A percentile compares a stretch with the other conserved stretches of the same genome.
Evolutionary conservation across 2,888 invertebrate genomes (phyloP).

Genomic region (Platypus cylindrus): DNA sequence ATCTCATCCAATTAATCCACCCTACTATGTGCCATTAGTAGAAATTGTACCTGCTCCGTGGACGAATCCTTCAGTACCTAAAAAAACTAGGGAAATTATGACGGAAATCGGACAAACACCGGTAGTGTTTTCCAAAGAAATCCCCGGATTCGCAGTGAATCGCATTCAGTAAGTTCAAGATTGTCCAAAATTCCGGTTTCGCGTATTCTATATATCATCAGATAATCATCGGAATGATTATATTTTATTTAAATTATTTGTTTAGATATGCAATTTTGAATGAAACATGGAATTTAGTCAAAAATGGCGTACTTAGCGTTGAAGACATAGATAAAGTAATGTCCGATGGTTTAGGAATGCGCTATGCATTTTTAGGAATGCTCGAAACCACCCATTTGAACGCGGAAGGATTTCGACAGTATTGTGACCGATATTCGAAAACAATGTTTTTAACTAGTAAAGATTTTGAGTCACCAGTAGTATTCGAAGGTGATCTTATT

Average conservation of each 20-base stretch:
- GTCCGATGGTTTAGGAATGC: conserved; percentile 85
- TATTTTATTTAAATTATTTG: conserved; percentile 3
- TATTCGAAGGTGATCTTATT: conserved; percentile 56
- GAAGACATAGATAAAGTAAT: conserved; percentile 88
- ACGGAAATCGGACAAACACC: conserved; percentile 84
- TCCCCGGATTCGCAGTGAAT: conserved; percentile 87
- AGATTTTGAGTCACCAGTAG: conserved; percentile 63
- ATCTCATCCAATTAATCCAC: conserved; percentile 93
- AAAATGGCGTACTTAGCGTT: conserved; percentile 71
- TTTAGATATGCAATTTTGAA: conserved; percentile 79
- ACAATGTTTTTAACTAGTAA: conserved; percentile 51
- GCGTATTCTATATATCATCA: background rate
- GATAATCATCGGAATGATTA: background rate
- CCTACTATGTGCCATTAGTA: conserved; percentile 88
- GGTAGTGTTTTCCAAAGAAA: conserved; percentile 71
- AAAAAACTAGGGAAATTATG: conserved; percentile 65
- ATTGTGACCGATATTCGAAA: conserved; percentile 47
- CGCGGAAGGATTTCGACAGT: conserved; percentile 68
- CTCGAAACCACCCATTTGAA: conserved; percentile 90
- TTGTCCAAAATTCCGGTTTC: background rate
- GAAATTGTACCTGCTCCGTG: conserved; percentile 92
- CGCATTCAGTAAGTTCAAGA: conserved; percentile 63
- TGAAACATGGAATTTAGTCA: conserved; percentile 82
- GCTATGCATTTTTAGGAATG: conserved; percentile 92
- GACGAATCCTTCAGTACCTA: conserved; percentile 68